Base-by-base conservation (phyloP, 2,888 invertebrate species). In the Morpho achilles region DNA sequence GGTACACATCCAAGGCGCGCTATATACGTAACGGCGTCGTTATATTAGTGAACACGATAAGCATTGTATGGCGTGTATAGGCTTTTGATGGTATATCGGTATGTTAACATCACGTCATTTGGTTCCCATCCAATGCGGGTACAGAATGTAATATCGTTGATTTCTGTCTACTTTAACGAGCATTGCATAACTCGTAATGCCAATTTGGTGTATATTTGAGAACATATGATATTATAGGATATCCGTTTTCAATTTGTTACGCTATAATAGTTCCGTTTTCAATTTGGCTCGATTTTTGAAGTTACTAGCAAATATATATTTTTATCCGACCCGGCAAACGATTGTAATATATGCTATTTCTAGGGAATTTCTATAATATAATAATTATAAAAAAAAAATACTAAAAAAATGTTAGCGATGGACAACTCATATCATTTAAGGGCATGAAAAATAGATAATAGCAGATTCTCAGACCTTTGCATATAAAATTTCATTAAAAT, bases 1-100 rank as follows among this genome's bases (percentile, higher is more conserved):
- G 69, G 67, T 67, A 53, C 64, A 53, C 61, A 62, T 67, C 69
- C 68, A 69, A 67, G 62, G 65, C 67, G 39, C 50, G 65, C 61
- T 60, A 58, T 56, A 62, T 40, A 58, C 50, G 59, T 68, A 65
- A 67, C 65, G 55, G 67, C 62, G 54, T 61, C 63, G 61, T 67
- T 64, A 66, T 65, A 65, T 62, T 55, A 62, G 58, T 50, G 51
- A 58, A 56, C 58, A 60, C 59, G 56, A 66, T 65, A 57, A 54
- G 65, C 60, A 58, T 61, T 65, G 66, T 61, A 65, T 56, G 52
- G 46, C 42, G 54, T 60, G 57, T 61, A 59, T 44, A 58, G 50
- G 58, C 50, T 56, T 60, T 61, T 58, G 53, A 58, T 63, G 53
- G 59, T 57, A n/a, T 53, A 59, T 61, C 59, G 57, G 50, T 56